Evolutionary conservation across 2,888 invertebrate genomes (phyloP).

Genomic region (Archips xylosteana): DNA sequence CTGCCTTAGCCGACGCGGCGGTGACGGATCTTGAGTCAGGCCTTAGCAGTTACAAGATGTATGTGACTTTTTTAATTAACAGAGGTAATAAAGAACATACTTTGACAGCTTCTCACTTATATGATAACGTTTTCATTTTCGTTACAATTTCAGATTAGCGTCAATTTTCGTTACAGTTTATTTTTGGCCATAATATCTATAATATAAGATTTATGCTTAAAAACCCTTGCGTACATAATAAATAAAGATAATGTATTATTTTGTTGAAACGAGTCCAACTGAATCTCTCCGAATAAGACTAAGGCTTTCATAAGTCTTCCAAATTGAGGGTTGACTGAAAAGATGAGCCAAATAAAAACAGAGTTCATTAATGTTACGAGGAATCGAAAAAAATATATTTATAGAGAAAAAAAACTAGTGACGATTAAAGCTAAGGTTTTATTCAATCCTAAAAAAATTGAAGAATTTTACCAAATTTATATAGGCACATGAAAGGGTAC

Average conservation of each 20-base stretch:
- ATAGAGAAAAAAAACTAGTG: slow-evolving; percentile 50
- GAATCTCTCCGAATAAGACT: slow-evolving; percentile 24
- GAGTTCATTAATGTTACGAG: slow-evolving; percentile 69
- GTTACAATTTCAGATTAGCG: too few species aligned
- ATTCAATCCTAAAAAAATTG: slow-evolving; percentile 46
- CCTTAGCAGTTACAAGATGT: too few species aligned
- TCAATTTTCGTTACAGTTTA: too few species aligned
- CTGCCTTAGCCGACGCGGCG: not conserved
- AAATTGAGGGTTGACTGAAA: slow-evolving; percentile 75
- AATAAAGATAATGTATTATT: not conserved
- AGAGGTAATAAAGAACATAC: too few species aligned
- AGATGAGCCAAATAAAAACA: slow-evolving; percentile 68
- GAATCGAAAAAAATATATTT: slow-evolving; percentile 58
- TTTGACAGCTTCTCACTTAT: too few species aligned
- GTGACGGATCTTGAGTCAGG: too few species aligned
- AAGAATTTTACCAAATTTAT: slow-evolving; percentile 62
- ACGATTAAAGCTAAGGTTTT: slow-evolving; percentile 44
- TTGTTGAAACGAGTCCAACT: not conserved
- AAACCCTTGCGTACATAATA: not conserved
- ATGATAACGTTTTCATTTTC: too few species aligned
- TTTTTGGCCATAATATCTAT: too few species aligned
- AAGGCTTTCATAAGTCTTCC: slow-evolving; percentile 75
- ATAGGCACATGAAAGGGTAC: slow-evolving; percentile 66
- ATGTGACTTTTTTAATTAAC: not conserved
- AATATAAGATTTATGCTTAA: too few species aligned